Evolutionary conservation across 1,140 invertebrate species (phyloP).

Genomic region (Panagrolaimus sp.): DNA sequence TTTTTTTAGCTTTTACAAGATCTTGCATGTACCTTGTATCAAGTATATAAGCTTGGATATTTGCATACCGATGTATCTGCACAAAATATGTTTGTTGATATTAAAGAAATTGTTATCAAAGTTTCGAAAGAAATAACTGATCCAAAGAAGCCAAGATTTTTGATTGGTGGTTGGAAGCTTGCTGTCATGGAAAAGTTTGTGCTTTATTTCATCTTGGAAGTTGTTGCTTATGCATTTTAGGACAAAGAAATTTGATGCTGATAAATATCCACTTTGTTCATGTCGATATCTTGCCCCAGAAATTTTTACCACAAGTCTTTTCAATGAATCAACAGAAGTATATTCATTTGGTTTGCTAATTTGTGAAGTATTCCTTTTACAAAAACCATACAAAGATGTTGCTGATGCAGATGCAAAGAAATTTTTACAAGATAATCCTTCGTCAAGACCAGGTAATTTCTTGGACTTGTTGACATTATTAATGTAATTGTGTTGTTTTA

Average conservation of each 20-base stretch:
- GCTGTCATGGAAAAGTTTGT: constrained; percentile 8
- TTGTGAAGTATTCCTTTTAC: neutral
- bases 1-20: neutral
- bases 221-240: too few relatives aligned
- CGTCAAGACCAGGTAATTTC: neutral
- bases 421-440: neutral
- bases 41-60: constrained; percentile 8
- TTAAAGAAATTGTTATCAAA: neutral
- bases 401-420: neutral
- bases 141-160: constrained; percentile 65
- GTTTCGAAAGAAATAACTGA: constrained; percentile 83
- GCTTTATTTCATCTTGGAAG: too few relatives aligned
- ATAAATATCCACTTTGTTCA: neutral
- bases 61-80: neutral
- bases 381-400: constrained; percentile 1
- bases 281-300: neutral
- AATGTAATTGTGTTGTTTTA: neutral
- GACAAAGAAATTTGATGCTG: constrained; percentile 1
- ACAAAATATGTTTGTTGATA: constrained; percentile 15
- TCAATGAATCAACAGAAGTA: constrained; percentile 5
- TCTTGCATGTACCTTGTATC: constrained; percentile 17
- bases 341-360: neutral
- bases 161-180: neutral
- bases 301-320: neutral
- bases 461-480: neutral